Conservation (phyloP, 2,113 vertebrate genomes). For the Nannobrachium achirus region DNA sequence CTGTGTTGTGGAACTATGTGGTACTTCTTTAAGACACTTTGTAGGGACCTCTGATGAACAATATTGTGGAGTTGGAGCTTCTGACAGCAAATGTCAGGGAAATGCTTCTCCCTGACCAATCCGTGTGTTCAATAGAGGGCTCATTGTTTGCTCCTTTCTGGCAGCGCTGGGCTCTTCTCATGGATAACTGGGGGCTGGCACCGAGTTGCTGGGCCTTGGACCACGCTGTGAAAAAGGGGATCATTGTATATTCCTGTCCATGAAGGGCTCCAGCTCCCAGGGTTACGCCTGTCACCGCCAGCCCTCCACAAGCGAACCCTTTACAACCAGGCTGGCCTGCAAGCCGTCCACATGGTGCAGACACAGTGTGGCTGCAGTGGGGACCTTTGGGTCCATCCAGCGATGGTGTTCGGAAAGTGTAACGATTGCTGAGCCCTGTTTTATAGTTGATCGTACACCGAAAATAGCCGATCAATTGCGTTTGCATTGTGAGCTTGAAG, state of each 20-base stretch:
- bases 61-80: neutral
- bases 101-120: constrained; percentile 27
- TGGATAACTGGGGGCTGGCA: constrained; percentile 39
- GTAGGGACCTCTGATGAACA: neutral
- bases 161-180: constrained; percentile 34
- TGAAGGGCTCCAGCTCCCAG: constrained; percentile 45
- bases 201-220: constrained; percentile 23
- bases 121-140: constrained; percentile 55
- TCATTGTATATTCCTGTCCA: constrained; percentile 60
- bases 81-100: constrained; percentile 7
- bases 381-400: neutral
- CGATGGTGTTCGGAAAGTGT: neutral
- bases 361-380: constrained; percentile 4
- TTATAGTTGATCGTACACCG: no score
- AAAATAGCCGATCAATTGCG: no score
- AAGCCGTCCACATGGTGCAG: constrained; percentile 3
- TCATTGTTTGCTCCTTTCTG: constrained; percentile 57
- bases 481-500: no score
- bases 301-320: constrained; percentile 46
- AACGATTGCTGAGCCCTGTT: neutral
- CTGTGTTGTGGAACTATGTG: neutral
- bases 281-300: constrained; percentile 62
- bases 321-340: constrained; percentile 21
- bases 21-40: neutral
- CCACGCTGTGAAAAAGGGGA: constrained; percentile 52